Base-by-base conservation (phyloP, 2,888 invertebrate species). In the Tetragonula carbonaria region DNA sequence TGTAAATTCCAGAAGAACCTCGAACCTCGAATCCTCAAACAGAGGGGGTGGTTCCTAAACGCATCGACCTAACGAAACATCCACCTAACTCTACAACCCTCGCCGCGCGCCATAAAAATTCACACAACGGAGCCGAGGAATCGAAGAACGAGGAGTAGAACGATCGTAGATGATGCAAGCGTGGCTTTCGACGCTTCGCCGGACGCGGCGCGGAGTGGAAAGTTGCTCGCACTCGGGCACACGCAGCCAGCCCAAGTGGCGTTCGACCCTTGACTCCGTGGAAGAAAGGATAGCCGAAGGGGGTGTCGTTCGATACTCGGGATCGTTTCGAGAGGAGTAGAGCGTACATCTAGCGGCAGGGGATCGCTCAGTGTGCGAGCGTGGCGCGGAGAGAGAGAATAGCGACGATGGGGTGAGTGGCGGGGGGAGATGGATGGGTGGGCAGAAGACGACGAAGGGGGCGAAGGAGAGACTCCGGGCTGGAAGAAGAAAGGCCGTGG, bases 231-330 rank as follows among this genome's bases (percentile, higher is more conserved):
- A 51, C 68, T 70, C 23, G 14, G 38, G 33, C 33, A 18, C 55
- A 67, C 65, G 66, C 57, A 33, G 16, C 18, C 59, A 51, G 16
- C 18, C 59, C 38, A 59, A 74, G 62, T 71, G 67, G 65, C 59
- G 62, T 73, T 82, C 80, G 62, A 75, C 59, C 71, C 74, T 72
- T 71, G 65, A 78, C 73, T 72, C 50, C 3, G 33, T 3, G 63
- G 51, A 74, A 66, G 79, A 50, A 57, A 63, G 68, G 73, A 70
- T 80, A 68, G 33, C 45, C 74, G 66, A 75, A 63, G 55, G n/a
- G 66, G 63, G 51, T 66, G 73, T 50, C 76, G 77, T 78, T 86
- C 80, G 88, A 86, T 88, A 80, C 81, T 80, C 63, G 65, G 59
- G 66, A 78, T 85, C 86, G 86, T 84, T 86, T 74, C 71, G 67